Conservation (phyloP, 1,140 invertebrate species). For the Globodera ellingtonae region DNA sequence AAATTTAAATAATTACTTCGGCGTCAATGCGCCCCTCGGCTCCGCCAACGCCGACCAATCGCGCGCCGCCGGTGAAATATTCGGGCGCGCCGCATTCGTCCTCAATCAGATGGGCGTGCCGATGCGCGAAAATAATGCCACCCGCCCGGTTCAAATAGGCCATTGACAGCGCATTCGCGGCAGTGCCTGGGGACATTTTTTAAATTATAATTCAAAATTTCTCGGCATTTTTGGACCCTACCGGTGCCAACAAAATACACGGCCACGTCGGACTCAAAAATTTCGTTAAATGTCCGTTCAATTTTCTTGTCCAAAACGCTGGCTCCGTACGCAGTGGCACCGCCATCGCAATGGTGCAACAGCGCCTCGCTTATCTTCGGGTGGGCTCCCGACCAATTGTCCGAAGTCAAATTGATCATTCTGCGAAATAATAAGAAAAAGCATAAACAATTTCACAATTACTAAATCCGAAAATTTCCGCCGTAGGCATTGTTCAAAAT, state of each 20-base stretch:
- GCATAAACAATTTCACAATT: too few species aligned
- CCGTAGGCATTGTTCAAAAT: too few species aligned
- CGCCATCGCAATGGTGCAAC: constrained; percentile 16
- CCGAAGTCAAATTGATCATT: constrained; percentile 36
- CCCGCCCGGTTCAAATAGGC: constrained; percentile 30
- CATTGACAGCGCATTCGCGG: constrained; percentile 34
- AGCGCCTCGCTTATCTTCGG: constrained; percentile 26
- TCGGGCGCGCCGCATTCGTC: constrained; percentile 35
- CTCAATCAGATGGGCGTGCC: constrained; percentile 31
- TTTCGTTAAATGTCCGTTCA: constrained; percentile 19
- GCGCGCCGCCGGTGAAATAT: constrained; percentile 31
- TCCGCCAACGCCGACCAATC: constrained; percentile 22
- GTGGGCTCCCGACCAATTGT: constrained; percentile 34
- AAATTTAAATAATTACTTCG: neutral
- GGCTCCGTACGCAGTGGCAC: constrained; percentile 28
- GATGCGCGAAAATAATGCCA: constrained; percentile 30
- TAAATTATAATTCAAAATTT: neutral
- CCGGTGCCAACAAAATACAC: constrained; percentile 36
- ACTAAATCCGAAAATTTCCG: too few species aligned
- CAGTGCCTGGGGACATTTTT: constrained; percentile 25
- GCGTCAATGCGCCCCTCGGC: constrained; percentile 20
- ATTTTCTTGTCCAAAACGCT: constrained; percentile 30
- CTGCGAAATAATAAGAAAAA: neutral
- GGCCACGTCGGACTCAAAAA: constrained; percentile 32
- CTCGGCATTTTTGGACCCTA: constrained; percentile 6